A percentile compares a stretch with the other conserved stretches of the same genome.
Evolutionary conservation across 1,140 invertebrate species (phyloP).

Genomic region (Drosophila obscura): DNA sequence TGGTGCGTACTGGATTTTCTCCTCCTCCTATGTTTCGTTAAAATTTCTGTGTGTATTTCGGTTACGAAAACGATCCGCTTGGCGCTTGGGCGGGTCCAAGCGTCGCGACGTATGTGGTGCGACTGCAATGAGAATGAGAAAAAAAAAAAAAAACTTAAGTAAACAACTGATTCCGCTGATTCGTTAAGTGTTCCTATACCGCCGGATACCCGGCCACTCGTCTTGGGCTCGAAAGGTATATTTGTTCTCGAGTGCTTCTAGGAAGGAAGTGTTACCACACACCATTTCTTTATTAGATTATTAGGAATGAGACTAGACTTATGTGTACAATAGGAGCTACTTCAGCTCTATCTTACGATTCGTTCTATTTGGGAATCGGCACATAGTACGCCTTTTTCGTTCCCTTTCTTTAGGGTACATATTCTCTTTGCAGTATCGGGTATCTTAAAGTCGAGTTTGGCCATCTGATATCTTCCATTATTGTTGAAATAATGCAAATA

Average conservation of each 20-base stretch:
- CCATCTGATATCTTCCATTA: background rate
- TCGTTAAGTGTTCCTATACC: slow-evolving; percentile 37
- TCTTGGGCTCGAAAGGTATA: background rate
- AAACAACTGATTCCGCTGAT: slow-evolving; percentile 46
- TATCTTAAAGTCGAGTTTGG: slow-evolving; percentile 13
- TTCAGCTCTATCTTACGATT: too few species aligned
- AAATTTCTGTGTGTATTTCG: too few species aligned
- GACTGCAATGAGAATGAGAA: slow-evolving; percentile 48
- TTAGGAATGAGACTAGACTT: too few species aligned
- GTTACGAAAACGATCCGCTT: too few species aligned
- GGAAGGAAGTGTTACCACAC: background rate
- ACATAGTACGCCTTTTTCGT: too few species aligned
- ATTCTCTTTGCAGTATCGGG: background rate
- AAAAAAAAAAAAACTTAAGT: slow-evolving; percentile 12
- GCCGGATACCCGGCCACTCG: too few species aligned
- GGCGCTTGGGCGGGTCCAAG: background rate
- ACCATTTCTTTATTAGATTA: background rate
- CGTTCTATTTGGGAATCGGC: too few species aligned
- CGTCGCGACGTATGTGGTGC: slow-evolving; percentile 24
- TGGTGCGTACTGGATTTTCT: slow-evolving; percentile 17
- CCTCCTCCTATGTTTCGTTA: background rate
- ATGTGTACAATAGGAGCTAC: too few species aligned
- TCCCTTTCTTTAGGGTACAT: too few species aligned
- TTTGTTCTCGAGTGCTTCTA: background rate
- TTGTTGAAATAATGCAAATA: slow-evolving; percentile 37